Evolutionary conservation across 37 sponge, comb jelly and placozoan species (phyloP).

Genomic region (Petrosia ficiformis): DNA sequence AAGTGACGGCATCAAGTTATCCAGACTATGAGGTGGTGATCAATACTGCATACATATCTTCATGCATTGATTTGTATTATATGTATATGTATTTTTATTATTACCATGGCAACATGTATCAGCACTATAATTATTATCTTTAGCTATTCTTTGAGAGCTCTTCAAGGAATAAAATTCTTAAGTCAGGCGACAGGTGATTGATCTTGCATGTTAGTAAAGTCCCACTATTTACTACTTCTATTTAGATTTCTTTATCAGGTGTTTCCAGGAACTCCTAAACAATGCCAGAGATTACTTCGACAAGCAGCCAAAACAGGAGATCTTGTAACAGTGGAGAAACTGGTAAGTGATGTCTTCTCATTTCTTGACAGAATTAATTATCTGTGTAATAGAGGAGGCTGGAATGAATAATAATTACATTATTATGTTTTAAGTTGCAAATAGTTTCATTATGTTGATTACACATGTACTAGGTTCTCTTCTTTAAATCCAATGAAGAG

Average conservation of each 20-base stretch:
- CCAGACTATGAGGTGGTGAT: slow-evolving; percentile 24
- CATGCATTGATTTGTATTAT: background rate
- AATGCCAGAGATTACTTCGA: slow-evolving; percentile 68
- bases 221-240: background rate
- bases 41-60: background rate
- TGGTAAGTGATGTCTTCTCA: slow-evolving; percentile 23
- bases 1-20: slow-evolving; percentile 48
- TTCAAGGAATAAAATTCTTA: slow-evolving; percentile 76
- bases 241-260: slow-evolving; percentile 79
- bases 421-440: background rate
- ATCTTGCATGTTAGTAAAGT: background rate
- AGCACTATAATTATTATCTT: background rate
- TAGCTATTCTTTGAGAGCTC: slow-evolving; percentile 81
- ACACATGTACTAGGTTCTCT: slow-evolving; percentile 34
- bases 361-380: background rate
- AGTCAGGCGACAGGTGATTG: slow-evolving; percentile 59
- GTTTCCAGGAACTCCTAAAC: slow-evolving; percentile 75
- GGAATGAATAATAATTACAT: background rate
- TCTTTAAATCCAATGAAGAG: slow-evolving; percentile 26
- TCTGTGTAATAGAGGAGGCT: background rate
- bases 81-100: background rate
- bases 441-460: background rate
- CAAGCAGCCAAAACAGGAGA: slow-evolving; percentile 71
- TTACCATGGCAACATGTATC: too few species aligned
- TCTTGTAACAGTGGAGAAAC: slow-evolving; percentile 61